phyloP scores from a whole-genome alignment of 1,140 invertebrate genomes.

The Papilio glaucus region DNA sequence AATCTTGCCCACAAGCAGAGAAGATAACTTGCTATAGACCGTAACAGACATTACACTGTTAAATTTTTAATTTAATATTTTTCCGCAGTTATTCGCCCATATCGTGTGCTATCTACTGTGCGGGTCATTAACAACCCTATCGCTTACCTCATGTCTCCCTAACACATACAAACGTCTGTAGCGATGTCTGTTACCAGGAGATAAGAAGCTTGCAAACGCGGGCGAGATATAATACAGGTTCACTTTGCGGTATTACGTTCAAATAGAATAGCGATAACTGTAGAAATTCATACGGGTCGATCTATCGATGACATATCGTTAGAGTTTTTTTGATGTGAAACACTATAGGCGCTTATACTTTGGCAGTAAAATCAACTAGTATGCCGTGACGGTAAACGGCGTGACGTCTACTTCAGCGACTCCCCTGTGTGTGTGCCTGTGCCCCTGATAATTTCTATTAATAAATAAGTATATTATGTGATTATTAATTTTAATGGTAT shows the following conservation, averaged over 20 bases:
- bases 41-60: constrained; percentile 5
- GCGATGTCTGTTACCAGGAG: neutral
- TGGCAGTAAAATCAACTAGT: no score
- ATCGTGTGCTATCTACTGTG: constrained; percentile 42
- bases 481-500: no score
- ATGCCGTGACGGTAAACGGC: no score
- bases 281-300: neutral
- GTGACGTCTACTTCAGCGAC: no score
- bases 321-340: no score
- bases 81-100: constrained; percentile 11
- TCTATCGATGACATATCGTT: neutral
- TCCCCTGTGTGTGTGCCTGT: no score
- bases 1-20: neutral
- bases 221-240: neutral
- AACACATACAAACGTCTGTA: neutral
- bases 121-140: constrained; percentile 57
- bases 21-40: neutral
- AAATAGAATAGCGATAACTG: neutral
- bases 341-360: no score
- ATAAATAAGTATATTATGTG: no score
- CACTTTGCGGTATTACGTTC: neutral
- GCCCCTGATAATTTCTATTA: no score
- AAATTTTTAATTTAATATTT: constrained; percentile 22
- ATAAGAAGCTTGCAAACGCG: constrained; percentile 14
- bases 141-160: constrained; percentile 40